Percentiles rank a stretch among this genome's conserved stretches.
Conservation (phyloP, 64 coral and sea anemone species). For the Astreopora myriophthalma region DNA sequence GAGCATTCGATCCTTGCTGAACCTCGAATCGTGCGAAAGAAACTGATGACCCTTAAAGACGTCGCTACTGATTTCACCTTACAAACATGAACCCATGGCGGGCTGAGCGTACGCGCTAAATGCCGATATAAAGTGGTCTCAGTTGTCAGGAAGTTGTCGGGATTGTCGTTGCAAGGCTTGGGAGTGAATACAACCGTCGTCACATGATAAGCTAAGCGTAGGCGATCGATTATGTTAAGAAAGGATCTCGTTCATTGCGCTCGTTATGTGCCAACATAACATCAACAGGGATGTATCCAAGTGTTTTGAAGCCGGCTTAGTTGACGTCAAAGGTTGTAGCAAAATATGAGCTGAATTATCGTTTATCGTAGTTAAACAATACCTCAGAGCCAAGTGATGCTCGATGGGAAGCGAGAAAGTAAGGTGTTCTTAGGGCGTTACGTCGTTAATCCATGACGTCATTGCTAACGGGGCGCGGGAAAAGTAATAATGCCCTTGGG, state of each 20-base stretch:
- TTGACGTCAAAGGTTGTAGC: background rate
- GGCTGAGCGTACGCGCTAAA: background rate
- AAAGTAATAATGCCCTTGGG: background rate
- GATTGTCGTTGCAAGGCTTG: background rate
- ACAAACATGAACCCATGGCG: background rate
- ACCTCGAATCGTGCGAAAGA: background rate
- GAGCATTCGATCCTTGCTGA: background rate
- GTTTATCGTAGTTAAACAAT: background rate
- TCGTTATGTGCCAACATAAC: background rate
- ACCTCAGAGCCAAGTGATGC: background rate
- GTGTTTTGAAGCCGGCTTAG: background rate
- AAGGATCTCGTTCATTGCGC: background rate
- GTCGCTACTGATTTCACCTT: background rate
- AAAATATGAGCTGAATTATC: background rate
- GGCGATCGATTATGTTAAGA: background rate
- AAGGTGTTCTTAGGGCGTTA: slow-evolving; percentile 6
- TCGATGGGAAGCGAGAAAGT: background rate
- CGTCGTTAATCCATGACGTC: background rate
- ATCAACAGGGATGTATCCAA: background rate
- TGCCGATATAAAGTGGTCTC: background rate
- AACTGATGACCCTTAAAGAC: background rate
- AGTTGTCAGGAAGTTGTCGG: slow-evolving; percentile 12
- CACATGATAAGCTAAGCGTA: background rate
- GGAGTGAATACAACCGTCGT: background rate
- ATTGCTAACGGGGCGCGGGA: background rate